Percentiles rank a stretch among this genome's conserved stretches.
These are phyloP conservation scores for Mohoua ochrocephala DNA, from an alignment of 2,113 vertebrate species.

Conservation along the genomic window DNA sequence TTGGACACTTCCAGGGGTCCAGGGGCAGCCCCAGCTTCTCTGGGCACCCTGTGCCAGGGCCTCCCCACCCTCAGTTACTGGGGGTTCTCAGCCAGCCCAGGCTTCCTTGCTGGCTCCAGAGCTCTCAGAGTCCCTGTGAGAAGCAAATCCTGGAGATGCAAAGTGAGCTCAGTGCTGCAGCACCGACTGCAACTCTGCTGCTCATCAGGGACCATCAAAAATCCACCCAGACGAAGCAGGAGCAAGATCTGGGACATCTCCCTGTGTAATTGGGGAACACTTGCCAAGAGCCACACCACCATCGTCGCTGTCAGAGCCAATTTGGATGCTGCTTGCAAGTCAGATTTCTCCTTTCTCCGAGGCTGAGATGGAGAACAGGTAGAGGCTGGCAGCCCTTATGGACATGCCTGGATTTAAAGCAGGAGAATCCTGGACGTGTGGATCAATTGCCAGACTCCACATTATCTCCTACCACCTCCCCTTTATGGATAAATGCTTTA, in stretches of 20 bases:
- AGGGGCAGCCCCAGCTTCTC: not conserved
- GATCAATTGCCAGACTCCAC: not conserved
- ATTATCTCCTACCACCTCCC: not conserved
- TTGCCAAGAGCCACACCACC: not conserved
- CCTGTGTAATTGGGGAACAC: not conserved
- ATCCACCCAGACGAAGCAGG: not conserved
- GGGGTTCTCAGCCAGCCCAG: not conserved
- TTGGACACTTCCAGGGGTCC: not conserved
- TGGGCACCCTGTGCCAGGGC: not conserved
- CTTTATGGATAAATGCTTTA: not conserved
- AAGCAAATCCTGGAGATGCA: not conserved
- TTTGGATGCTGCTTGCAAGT: not conserved
- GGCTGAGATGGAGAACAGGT: not conserved
- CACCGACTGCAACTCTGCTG: fast-evolving
- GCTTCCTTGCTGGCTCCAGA: not conserved
- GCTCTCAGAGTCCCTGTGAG: not conserved
- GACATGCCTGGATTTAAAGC: not conserved
- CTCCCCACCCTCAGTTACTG: not conserved
- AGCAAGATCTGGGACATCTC: not conserved
- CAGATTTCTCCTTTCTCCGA: not conserved
- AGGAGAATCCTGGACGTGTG: not conserved
- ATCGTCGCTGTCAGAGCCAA: not conserved
- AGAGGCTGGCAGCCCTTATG: not conserved
- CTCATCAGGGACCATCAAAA: not conserved
- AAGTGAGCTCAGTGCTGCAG: fast-evolving